phyloP scores from a whole-genome alignment of 2,888 invertebrate genomes.

The Neocrepidodera transversa region DNA sequence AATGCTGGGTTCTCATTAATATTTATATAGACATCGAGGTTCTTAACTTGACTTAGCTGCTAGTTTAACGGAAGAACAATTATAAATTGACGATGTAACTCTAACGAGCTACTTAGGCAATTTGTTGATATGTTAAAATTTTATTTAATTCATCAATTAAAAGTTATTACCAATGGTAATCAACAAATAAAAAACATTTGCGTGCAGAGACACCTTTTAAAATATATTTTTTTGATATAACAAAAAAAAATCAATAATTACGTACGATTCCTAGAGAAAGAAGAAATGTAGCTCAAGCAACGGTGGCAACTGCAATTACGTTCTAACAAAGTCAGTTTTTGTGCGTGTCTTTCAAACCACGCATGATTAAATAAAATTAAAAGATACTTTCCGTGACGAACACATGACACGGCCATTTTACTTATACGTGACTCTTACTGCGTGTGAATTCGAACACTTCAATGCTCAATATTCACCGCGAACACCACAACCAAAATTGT shows the following conservation, averaged over 20 bases:
- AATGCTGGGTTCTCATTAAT: too few relatives aligned
- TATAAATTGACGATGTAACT: too few relatives aligned
- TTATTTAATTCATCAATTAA: too few relatives aligned
- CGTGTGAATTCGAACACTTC: slow-evolving; percentile 38
- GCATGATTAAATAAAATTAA: slow-evolving; percentile 37
- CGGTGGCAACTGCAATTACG: slow-evolving; percentile 16
- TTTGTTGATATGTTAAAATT: too few relatives aligned
- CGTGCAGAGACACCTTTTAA: slow-evolving; percentile 16
- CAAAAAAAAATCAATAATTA: slow-evolving; percentile 18
- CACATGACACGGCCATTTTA: slow-evolving; percentile 29
- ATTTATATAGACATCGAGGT: too few relatives aligned
- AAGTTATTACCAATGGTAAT: neutral
- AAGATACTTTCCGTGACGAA: slow-evolving; percentile 38
- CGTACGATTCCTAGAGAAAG: slow-evolving; percentile 20
- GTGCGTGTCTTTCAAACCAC: slow-evolving; percentile 28
- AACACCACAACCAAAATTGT: slow-evolving; percentile 12
- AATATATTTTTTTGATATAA: slow-evolving; percentile 5
- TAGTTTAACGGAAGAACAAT: too few relatives aligned
- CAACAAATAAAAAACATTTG: slow-evolving; percentile 5
- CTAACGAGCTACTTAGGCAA: too few relatives aligned
- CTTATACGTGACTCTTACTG: slow-evolving; percentile 23
- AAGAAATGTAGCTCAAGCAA: slow-evolving; percentile 24
- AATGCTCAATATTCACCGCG: slow-evolving; percentile 20
- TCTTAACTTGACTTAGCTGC: too few relatives aligned
- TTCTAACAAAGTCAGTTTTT: slow-evolving; percentile 13